Conservation (phyloP, 1,140 invertebrate species). For the Musca domestica region DNA sequence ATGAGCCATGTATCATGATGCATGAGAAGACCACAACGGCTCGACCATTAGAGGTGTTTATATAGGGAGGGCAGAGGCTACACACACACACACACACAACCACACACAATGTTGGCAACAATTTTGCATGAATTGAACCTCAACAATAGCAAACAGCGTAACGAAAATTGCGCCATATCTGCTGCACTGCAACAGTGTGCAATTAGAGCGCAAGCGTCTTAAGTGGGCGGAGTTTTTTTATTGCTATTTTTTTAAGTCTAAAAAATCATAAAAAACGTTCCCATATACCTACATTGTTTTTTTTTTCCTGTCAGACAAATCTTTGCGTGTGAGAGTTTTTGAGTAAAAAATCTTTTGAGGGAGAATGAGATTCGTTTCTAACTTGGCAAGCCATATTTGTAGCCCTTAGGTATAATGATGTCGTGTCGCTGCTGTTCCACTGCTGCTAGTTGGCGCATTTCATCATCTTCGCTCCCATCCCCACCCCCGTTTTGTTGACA, state of each 20-base stretch:
- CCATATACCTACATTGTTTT: too few species aligned
- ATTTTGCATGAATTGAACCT: background rate
- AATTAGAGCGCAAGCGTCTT: constrained; percentile 42
- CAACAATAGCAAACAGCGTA: too few species aligned
- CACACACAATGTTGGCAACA: background rate
- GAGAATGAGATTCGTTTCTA: constrained; percentile 24
- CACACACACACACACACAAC: background rate
- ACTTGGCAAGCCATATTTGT: constrained; percentile 31
- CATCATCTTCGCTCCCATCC: background rate
- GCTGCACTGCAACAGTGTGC: constrained; percentile 11
- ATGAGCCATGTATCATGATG: background rate
- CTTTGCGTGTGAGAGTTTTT: background rate
- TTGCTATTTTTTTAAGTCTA: constrained; percentile 22
- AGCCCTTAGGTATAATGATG: too few species aligned
- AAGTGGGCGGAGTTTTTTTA: constrained; percentile 54
- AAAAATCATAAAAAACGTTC: background rate
- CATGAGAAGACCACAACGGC: constrained; percentile 5
- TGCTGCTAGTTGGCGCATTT: constrained; percentile 2
- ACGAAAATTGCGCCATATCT: background rate
- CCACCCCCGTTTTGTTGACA: background rate
- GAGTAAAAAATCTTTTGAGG: background rate
- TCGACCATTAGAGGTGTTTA: constrained; percentile 15
- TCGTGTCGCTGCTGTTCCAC: background rate
- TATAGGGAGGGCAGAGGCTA: constrained; percentile 8
- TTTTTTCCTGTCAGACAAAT: too few species aligned